A percentile compares a stretch with the other conserved stretches of the same genome.
These are phyloP conservation scores for Coremacera marginata DNA, from an alignment of 2,888 invertebrate genomes.

Conservation along the genomic window DNA sequence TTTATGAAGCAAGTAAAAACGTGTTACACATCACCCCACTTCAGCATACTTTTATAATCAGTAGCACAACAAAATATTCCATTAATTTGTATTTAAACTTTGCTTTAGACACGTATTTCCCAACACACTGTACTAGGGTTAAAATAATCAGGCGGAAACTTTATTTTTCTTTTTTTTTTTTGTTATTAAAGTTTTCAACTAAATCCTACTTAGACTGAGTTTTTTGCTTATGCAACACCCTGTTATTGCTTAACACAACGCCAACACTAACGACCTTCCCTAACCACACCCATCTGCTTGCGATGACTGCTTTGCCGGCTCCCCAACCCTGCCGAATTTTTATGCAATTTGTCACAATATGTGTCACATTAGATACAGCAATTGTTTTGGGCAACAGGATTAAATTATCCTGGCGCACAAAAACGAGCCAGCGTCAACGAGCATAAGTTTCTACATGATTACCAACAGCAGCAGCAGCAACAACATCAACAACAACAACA, in stretches of 20 bases:
- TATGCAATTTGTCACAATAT: constrained; percentile 70
- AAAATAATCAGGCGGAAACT: too few species aligned
- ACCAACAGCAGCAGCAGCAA: neutral
- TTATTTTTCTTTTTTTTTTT: too few species aligned
- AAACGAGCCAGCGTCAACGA: constrained; percentile 5
- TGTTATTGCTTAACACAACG: neutral
- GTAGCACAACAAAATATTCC: too few species aligned
- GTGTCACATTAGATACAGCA: constrained; percentile 69
- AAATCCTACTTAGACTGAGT: too few species aligned
- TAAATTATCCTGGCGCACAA: neutral
- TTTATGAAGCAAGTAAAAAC: too few species aligned
- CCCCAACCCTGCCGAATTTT: constrained; percentile 45
- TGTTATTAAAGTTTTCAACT: too few species aligned
- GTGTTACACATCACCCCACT: too few species aligned
- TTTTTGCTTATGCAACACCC: neutral
- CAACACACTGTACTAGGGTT: too few species aligned
- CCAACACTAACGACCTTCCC: constrained; percentile 27
- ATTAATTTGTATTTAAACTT: too few species aligned
- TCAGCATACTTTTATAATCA: too few species aligned
- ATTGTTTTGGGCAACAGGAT: constrained; percentile 53
- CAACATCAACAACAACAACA: constrained; percentile 5
- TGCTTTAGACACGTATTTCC: too few species aligned
- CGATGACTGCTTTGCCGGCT: neutral
- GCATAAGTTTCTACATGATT: constrained; percentile 42
- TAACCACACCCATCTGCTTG: neutral